Evolutionary conservation across 2,113 vertebrate genomes (phyloP).

Genomic region (Mustela lutreola): DNA sequence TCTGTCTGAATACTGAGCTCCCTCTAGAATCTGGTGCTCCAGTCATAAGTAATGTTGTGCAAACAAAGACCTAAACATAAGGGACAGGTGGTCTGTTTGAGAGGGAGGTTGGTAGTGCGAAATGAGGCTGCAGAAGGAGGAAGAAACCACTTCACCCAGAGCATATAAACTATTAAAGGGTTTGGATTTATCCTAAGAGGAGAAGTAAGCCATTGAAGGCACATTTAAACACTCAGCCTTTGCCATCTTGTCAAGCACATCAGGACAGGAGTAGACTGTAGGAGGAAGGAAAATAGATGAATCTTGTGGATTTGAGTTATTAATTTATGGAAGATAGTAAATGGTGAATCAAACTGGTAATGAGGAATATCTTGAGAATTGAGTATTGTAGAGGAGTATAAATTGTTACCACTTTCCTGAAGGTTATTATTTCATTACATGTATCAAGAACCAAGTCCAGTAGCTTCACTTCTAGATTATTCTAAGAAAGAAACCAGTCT

Average conservation of each 20-base stretch:
- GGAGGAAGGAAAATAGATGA: not conserved
- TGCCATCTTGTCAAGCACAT: not conserved
- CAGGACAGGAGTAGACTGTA: not conserved
- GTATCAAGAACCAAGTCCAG: not conserved
- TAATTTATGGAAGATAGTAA: conserved; percentile 43
- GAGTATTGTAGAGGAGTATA: not conserved
- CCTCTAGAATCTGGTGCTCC: conserved; percentile 8
- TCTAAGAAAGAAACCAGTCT: conserved; percentile 36
- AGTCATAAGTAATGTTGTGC: conserved; percentile 47
- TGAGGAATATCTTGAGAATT: not conserved
- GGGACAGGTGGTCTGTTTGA: not conserved
- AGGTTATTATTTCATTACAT: conserved; percentile 5
- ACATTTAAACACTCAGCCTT: conserved; percentile 31
- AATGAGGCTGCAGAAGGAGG: not conserved
- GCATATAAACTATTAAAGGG: not conserved
- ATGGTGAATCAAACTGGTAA: not conserved
- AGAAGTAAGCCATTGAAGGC: not conserved
- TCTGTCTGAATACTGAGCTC: conserved; percentile 10
- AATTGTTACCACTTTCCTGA: conserved; percentile 42
- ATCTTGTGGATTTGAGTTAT: not conserved
- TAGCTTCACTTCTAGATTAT: conserved; percentile 59
- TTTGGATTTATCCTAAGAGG: conserved; percentile 56
- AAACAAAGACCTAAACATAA: conserved; percentile 54
- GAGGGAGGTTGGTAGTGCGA: conserved; percentile 11
- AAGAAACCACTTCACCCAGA: conserved; percentile 52